These are phyloP conservation scores for Sander vitreus DNA, from an alignment of 2,113 vertebrate species.

Conservation along the genomic window DNA sequence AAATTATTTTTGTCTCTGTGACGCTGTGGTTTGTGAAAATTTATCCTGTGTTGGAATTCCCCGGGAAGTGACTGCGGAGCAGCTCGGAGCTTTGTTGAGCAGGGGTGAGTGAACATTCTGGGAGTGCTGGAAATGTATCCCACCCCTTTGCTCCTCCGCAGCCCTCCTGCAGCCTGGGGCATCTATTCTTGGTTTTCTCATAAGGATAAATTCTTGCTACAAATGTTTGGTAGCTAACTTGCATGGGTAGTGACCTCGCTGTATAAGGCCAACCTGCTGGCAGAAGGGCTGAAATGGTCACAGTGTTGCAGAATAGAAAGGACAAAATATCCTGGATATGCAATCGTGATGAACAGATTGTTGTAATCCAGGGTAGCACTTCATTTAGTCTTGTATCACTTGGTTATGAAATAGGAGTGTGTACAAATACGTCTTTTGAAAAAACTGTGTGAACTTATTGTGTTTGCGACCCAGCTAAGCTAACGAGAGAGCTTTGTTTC, in stretches of 20 bases:
- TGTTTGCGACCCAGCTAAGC: too few relatives aligned
- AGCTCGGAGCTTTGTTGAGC: conserved; percentile 49
- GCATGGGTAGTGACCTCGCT: conserved; percentile 39
- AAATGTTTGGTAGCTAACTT: conserved; percentile 66
- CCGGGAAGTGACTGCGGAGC: conserved; percentile 59
- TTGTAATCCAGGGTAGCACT: not conserved
- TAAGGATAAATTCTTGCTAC: conserved; percentile 73
- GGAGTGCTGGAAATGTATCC: conserved; percentile 65
- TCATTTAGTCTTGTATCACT: too few relatives aligned
- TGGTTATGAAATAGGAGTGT: too few relatives aligned
- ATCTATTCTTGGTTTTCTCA: conserved; percentile 80
- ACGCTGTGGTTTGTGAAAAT: conserved; percentile 58
- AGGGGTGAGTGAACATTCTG: conserved; percentile 46
- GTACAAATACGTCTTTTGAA: too few relatives aligned
- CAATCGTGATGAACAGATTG: not conserved
- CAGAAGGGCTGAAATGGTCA: conserved; percentile 6
- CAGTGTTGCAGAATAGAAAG: conserved; percentile 29
- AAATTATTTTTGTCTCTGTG: conserved; percentile 64
- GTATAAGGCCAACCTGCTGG: conserved; percentile 41
- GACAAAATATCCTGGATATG: not conserved
- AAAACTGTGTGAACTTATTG: too few relatives aligned
- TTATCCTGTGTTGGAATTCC: conserved; percentile 66
- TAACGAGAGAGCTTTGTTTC: too few relatives aligned
- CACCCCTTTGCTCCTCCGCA: conserved; percentile 46
- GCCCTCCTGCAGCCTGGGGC: conserved; percentile 58